phyloP scores from a whole-genome alignment of 2,797 vertebrate species.

The Allenopithecus nigroviridis region DNA sequence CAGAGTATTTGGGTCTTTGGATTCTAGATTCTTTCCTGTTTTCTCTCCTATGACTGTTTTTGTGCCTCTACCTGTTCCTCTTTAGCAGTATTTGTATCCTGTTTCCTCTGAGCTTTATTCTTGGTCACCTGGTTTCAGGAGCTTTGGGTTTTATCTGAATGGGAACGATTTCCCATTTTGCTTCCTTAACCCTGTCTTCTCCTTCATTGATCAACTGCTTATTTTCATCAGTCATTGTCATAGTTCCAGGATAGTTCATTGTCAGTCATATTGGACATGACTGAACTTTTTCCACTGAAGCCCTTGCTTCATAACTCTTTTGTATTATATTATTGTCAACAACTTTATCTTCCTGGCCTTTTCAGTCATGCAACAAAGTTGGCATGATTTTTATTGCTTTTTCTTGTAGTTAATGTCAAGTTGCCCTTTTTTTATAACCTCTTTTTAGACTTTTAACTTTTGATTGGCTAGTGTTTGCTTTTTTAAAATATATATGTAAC shows the following conservation, averaged over 20 bases:
- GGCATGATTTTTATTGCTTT: not conserved
- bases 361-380: not conserved
- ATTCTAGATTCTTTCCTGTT: not conserved
- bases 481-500: not conserved
- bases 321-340: not conserved
- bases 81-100: not conserved
- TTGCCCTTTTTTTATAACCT: slow-evolving; percentile 31
- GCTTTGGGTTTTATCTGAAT: not conserved
- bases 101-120: not conserved
- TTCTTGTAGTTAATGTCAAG: not conserved
- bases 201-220: not conserved
- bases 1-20: not conserved
- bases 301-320: not conserved
- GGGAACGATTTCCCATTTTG: not conserved
- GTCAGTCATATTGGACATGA: not conserved
- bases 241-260: not conserved
- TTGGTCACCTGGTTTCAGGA: not conserved
- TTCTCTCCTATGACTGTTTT: not conserved
- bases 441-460: slow-evolving; percentile 7
- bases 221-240: not conserved
- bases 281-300: not conserved
- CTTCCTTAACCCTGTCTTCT: not conserved
- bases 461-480: not conserved
- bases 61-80: not conserved
- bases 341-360: not conserved